These are phyloP conservation scores for Gadopsis bispinosus DNA, from an alignment of 2,797 vertebrate species.

Conservation along the genomic window DNA sequence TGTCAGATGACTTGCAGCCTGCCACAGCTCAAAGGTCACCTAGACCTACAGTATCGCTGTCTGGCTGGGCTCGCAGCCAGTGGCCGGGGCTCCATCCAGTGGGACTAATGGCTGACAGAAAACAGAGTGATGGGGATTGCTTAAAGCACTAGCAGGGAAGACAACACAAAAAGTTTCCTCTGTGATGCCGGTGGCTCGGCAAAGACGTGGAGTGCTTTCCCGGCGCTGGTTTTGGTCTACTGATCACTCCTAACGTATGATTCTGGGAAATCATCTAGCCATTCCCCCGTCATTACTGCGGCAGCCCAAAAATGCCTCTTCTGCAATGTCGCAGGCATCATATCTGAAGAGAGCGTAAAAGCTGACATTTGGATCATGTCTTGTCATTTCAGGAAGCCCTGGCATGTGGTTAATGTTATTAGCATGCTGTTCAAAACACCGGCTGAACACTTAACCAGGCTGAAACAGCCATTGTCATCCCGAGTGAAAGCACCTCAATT, in stretches of 20 bases:
- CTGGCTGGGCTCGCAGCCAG: conserved; percentile 46
- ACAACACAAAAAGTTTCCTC: conserved; percentile 24
- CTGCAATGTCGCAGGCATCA: conserved; percentile 3
- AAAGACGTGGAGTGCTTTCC: conserved; percentile 16
- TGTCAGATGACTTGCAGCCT: conserved; percentile 67
- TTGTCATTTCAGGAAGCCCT: conserved; percentile 42
- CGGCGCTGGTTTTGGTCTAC: conserved; percentile 1
- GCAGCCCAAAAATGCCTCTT: conserved; percentile 15
- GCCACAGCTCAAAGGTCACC: conserved; percentile 72
- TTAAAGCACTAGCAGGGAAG: conserved; percentile 2
- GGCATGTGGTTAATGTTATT: conserved; percentile 46
- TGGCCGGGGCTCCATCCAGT: conserved; percentile 16
- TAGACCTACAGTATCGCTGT: conserved; percentile 52
- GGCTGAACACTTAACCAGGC: conserved; percentile 50
- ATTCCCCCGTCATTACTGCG: conserved; percentile 1
- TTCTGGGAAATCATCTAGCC: conserved; percentile 33
- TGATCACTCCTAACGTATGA: conserved; percentile 34
- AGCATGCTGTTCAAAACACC: conserved; percentile 50
- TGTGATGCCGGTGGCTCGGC: conserved; percentile 15
- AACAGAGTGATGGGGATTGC: conserved; percentile 15
- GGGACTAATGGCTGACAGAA: conserved; percentile 47
- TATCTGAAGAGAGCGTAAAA: conserved; percentile 28
- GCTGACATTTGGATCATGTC: conserved; percentile 40
- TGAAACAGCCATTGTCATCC: conserved; percentile 53
- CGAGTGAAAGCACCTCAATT: conserved; percentile 50